Evolutionary conservation across 2,888 invertebrate species (phyloP), one percentile per base, ranked within the genome.

Genomic region (Latrodectus elegans): DNA sequence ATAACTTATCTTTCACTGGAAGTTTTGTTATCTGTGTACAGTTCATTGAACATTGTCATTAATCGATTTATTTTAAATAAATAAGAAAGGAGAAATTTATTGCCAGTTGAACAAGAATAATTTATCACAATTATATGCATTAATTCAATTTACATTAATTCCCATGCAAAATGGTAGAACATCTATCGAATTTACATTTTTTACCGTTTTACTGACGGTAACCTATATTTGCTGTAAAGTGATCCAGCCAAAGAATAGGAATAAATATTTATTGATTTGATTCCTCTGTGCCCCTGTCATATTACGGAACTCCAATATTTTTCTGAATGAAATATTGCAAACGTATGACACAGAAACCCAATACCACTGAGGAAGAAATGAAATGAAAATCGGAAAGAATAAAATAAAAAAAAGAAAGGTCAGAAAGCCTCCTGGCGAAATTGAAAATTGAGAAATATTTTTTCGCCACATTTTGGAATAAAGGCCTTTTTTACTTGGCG

Each of bases 381-480:
- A 49, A 70, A 70, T 49, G 70, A 26, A 49, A 70, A 70, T 14
- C 12, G 70, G 49, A 49, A 70, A 38, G 15, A 15, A 26, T 12
- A 12, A n/a, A 10, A 60, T 11, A 0, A 60, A 60, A 60, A 60
- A 60, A 60, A 60, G 60, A 60, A 60, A 60, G 60, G 60, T 60
- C 60, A 60, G 11, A 60, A 60, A 60, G 60, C 60, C 60, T 15
- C 60, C 60, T 38, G 60, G 6, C 60, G 60, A 60, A 60, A 60
- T 60, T 60, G 60, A 60, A 60, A 60, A 60, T 60, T 60, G 60
- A 60, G 60, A 60, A 60, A 60, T 60, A 60, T 60, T 60, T 60
- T 60, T 60, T 60, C 60, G 60, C 60, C 60, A 60, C 60, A 60
- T 60, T 60, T 60, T 60, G 60, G 60, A 60, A 60, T 60, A 60